Base-by-base conservation (phyloP, 1,140 invertebrate species). In the Idris sp. region DNA sequence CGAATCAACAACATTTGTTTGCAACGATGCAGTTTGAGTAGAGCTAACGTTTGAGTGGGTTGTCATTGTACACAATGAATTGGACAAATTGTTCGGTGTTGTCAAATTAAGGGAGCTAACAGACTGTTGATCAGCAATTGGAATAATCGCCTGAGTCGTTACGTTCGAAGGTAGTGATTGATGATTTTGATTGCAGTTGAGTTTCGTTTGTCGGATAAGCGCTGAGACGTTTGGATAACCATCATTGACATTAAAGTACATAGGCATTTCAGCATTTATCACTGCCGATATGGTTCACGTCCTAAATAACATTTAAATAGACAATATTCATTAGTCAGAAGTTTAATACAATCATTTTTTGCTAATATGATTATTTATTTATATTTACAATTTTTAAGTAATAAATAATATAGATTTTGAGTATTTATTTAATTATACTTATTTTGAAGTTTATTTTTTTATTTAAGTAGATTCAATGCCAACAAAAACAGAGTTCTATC, bases 141-240 rank as follows among this genome's bases (percentile, higher is more conserved):
- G 83, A 71, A 83, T 79, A 11, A 85, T 77, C 36, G 81, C 77
- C 73, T 85, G 81, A 49, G 80, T 77, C 43, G 82, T 84, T 85
- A 88, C 78, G 78, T 83, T 86, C 48, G 84, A 85, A 56, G 85
- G 82, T 53, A 85, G 82, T 49, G 84, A 85, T 59, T 86, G 84
- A 62, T 88, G 84, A 78, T 87, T 86, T 76, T 86, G 84, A 77
- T 86, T 88, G 64, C 83, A 80, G 72, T 87, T 85, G 74, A 87
- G 80, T 76, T 85, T 86, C 56, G 76, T 81, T 79, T 86, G 84
- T 33, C 79, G 80, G 58, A 81, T 79, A 81, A 84, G 78, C 76
- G 85, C 84, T 81, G 86, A 86, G 75, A 86, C 74, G 62, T 86
- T 87, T 74, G 84, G 85, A 79, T 87, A 88, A 77, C 83, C 83